phyloP scores from a whole-genome alignment of 2,888 invertebrate genomes.

The Harpagoxenus sublaevis region DNA sequence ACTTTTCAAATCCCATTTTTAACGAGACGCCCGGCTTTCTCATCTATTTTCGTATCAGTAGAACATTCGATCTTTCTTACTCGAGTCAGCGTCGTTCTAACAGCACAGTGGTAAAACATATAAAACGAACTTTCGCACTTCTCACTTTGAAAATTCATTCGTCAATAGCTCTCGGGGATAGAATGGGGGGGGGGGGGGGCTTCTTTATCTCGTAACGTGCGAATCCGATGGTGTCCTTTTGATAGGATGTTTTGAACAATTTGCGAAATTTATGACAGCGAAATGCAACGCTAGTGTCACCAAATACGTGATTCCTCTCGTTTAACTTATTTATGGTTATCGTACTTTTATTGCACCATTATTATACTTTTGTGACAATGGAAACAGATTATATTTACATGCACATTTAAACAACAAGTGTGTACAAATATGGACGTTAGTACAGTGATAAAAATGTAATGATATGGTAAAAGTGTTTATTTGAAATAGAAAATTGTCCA shows the following conservation, averaged over 20 bases:
- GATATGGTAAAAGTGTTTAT: not conserved
- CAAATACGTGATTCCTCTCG: not conserved
- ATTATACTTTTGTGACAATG: not conserved
- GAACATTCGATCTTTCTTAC: slow-evolving; percentile 51
- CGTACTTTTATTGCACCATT: not conserved
- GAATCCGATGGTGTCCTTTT: slow-evolving; percentile 46
- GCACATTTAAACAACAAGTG: not conserved
- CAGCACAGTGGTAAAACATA: slow-evolving; percentile 55
- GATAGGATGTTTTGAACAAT: slow-evolving; percentile 39
- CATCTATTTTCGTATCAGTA: slow-evolving; percentile 48
- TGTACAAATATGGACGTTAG: not conserved
- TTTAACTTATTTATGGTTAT: slow-evolving; percentile 12
- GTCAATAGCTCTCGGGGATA: slow-evolving; percentile 66
- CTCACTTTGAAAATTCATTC: slow-evolving; percentile 70
- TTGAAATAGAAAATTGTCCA: not conserved
- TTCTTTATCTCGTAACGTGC: slow-evolving; percentile 10
- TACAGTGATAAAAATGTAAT: not conserved
- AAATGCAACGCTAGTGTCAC: not conserved
- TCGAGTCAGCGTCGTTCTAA: slow-evolving; percentile 45
- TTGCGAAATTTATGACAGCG: slow-evolving; percentile 38
- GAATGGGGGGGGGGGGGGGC: not conserved
- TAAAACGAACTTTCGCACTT: slow-evolving; percentile 71
- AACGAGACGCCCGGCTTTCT: slow-evolving; percentile 38
- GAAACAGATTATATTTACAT: not conserved
- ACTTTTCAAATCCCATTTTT: slow-evolving; percentile 47